Evolutionary conservation across 1,140 invertebrate genomes (phyloP).

Genomic region (Lucilia cuprina): DNA sequence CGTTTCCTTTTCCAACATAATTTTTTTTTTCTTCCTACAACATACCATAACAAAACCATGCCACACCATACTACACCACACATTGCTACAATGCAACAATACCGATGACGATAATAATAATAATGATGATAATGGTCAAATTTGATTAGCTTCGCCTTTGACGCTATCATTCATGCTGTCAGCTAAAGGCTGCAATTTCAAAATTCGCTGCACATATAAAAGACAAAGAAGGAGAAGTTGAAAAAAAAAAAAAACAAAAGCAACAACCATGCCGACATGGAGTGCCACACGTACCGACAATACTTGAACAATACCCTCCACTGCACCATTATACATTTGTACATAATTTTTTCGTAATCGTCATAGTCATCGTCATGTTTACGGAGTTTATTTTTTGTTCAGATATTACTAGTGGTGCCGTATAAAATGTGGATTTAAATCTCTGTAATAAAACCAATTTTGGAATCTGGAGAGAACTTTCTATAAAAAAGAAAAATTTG

Average conservation of each 20-base stretch:
- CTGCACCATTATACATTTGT: not conserved
- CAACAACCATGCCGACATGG: slow-evolving; percentile 3
- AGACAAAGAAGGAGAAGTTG: not conserved
- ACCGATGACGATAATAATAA: not conserved
- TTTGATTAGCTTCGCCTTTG: slow-evolving; percentile 29
- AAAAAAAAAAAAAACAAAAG: not conserved
- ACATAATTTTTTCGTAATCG: not conserved
- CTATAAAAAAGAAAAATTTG: too few relatives aligned
- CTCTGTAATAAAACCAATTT: too few relatives aligned
- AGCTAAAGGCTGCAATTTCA: slow-evolving; percentile 34
- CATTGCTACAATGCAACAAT: not conserved
- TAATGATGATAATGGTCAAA: slow-evolving; percentile 13
- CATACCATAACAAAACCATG: not conserved
- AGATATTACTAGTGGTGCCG: too few relatives aligned
- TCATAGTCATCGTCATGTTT: not conserved
- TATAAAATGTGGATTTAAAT: too few relatives aligned
- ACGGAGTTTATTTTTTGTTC: too few relatives aligned
- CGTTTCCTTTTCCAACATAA: not conserved
- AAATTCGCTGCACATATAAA: slow-evolving; percentile 40
- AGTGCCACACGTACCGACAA: slow-evolving; percentile 33
- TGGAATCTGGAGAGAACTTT: too few relatives aligned
- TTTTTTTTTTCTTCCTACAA: not conserved
- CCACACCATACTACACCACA: not conserved
- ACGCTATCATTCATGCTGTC: slow-evolving; percentile 37
- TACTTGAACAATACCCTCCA: not conserved